Conservation (phyloP, 23 tunicate species). For the Trididemnum clinides region DNA sequence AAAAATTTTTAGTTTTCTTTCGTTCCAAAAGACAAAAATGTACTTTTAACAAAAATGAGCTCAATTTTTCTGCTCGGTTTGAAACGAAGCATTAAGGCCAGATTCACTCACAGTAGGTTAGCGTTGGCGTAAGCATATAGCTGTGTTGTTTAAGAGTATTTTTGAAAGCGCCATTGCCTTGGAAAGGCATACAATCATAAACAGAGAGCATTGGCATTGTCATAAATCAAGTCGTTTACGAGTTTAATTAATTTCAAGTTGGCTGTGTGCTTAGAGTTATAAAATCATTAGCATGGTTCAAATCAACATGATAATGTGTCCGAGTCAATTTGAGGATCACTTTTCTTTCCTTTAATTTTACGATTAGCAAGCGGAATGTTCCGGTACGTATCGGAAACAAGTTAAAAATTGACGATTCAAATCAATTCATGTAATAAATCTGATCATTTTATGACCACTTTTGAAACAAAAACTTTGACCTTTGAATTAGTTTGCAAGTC, state of each 20-base stretch:
- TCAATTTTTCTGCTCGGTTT: too few relatives aligned
- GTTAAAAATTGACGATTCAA: not conserved
- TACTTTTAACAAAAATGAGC: too few relatives aligned
- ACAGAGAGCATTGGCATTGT: too few relatives aligned
- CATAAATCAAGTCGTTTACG: not conserved
- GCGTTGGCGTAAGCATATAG: too few relatives aligned
- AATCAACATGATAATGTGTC: not conserved
- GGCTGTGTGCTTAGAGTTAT: not conserved
- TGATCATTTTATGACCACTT: not conserved
- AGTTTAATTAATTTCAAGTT: slow-evolving; percentile 1
- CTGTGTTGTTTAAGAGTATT: too few relatives aligned
- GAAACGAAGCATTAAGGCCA: too few relatives aligned
- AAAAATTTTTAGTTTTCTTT: too few relatives aligned
- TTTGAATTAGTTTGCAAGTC: not conserved
- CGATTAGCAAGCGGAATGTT: not conserved
- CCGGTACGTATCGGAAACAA: not conserved
- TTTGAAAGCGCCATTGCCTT: too few relatives aligned
- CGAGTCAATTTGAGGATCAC: not conserved
- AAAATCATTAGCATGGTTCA: not conserved
- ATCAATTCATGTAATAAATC: not conserved
- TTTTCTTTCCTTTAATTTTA: not conserved
- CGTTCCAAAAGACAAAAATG: too few relatives aligned
- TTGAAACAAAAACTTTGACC: not conserved
- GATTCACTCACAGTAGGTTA: too few relatives aligned
- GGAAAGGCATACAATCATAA: too few relatives aligned